These are phyloP conservation scores for Temnothorax nylanderi DNA, from an alignment of 1,140 invertebrate species.

Conservation along the genomic window DNA sequence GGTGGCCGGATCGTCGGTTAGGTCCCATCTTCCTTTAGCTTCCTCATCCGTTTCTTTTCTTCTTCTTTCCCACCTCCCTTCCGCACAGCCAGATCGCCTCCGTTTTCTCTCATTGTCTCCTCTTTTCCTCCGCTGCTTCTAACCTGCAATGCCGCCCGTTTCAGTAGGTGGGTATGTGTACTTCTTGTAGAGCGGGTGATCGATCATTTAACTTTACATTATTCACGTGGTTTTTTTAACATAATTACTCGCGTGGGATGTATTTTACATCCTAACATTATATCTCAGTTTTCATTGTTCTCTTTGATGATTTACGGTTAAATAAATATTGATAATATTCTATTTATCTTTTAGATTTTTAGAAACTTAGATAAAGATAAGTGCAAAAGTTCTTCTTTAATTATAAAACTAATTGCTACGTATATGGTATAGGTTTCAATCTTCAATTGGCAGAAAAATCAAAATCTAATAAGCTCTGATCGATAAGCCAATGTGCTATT, in stretches of 20 bases:
- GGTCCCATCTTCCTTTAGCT: conserved; percentile 3
- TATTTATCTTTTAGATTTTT: no score
- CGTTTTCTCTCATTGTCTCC: conserved; percentile 64
- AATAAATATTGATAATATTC: no score
- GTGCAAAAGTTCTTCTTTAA: no score
- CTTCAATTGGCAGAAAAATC: not conserved
- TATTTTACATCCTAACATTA: no score
- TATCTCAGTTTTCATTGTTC: no score
- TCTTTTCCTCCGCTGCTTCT: not conserved
- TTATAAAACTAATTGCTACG: not conserved
- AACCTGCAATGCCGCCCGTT: conserved; percentile 66
- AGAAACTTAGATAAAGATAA: no score
- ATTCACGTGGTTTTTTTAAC: no score
- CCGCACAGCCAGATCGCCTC: conserved; percentile 16
- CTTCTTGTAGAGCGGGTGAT: conserved; percentile 80
- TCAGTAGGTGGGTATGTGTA: conserved; percentile 75
- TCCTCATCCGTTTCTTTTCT: not conserved
- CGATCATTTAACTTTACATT: conserved; percentile 57
- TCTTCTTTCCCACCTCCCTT: conserved; percentile 23
- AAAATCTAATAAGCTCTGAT: not conserved
- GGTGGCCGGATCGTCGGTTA: conserved; percentile 43
- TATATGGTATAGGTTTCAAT: not conserved
- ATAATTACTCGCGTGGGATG: no score
- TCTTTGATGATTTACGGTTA: no score
- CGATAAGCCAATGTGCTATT: not conserved